Evolutionary conservation across 1,140 invertebrate species (phyloP), one percentile per base, ranked within the genome.

Genomic region (Papilio dardanus): DNA sequence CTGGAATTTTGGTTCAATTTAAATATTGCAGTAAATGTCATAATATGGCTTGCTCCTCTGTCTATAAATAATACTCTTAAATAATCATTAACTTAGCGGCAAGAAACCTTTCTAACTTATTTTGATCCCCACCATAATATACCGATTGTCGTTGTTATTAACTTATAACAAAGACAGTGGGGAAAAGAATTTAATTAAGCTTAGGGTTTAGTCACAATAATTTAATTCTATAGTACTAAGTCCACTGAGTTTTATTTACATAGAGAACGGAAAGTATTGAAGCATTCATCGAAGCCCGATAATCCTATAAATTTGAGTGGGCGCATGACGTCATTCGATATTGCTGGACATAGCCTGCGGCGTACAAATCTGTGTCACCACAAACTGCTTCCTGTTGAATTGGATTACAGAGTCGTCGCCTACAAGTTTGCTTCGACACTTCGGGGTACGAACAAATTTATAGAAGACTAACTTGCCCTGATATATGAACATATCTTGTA

Each of bases 301-400:
- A 28, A 62, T 62, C 21, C 24, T 62, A 28, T 62, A 30, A 62
- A 62, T 62, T 62, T 62, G 2, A 62, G 24, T 62, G 54, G 50
- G 54, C 54, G 54, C 54, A 28, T 62, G 54, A 62, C 54, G 21
- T 28, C 54, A 30, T 14, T 28, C 54, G 21, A 62, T 62, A 62
- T 62, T 62, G 21, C 54, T 62, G 54, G 21, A 62, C 54, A 28
- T 30, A 28, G 54, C 54, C 54, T 12, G 54, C 24, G 54, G 54
- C 24, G 54, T 24, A 62, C 54, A 28, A 62, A 62, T 62, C 24
- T 30, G 54, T 62, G 54, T 62, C 54, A 28, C 54, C 54, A 62
- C 54, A 62, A 62, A 62, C 54, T 30, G 54, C 54, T 62, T 62
- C 54, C 12, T 62, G 54, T 62, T 62, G 54, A 62, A 28, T 62